A percentile compares a stretch with the other conserved stretches of the same genome.
phyloP scores from a whole-genome alignment of 2,888 invertebrate species.

The Lasioglossum morio region DNA sequence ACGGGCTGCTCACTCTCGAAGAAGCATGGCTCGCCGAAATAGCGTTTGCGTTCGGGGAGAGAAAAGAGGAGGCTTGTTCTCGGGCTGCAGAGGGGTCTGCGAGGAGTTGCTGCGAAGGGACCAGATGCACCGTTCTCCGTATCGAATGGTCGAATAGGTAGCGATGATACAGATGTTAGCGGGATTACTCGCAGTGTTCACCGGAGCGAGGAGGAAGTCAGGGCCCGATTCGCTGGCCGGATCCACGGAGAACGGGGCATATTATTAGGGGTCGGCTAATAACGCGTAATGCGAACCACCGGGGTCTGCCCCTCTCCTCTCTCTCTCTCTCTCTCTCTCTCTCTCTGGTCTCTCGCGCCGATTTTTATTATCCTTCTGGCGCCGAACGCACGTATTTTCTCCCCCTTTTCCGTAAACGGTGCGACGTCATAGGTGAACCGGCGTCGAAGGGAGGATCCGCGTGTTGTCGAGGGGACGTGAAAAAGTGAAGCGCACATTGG shows the following conservation, averaged over 20 bases:
- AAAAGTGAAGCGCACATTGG: slow-evolving; percentile 63
- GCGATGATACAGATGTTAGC: slow-evolving; percentile 84
- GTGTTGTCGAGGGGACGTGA: slow-evolving; percentile 42
- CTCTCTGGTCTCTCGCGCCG: slow-evolving; percentile 12
- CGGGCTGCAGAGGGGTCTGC: not conserved
- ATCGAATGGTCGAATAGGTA: slow-evolving; percentile 75
- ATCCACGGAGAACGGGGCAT: slow-evolving; percentile 58
- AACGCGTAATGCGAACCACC: slow-evolving; percentile 78
- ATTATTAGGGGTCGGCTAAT: slow-evolving; percentile 82
- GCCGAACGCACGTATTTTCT: slow-evolving; percentile 17
- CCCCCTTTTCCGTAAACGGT: slow-evolving; percentile 22
- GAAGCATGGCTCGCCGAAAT: not conserved
- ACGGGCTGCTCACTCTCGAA: not conserved
- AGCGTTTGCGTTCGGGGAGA: not conserved
- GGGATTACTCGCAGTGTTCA: slow-evolving; percentile 62
- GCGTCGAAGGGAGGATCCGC: slow-evolving; percentile 39
- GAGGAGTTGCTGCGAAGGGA: slow-evolving; percentile 32
- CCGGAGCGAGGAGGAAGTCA: slow-evolving; percentile 65
- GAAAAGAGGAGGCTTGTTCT: not conserved
- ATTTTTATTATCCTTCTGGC: slow-evolving; percentile 57
- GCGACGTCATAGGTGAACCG: slow-evolving; percentile 71
- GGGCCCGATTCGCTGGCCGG: slow-evolving; percentile 25
- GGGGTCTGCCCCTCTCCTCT: slow-evolving; percentile 9
- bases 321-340: not conserved
- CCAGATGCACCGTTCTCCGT: slow-evolving; percentile 76